Conservation (phyloP, 2,888 invertebrate genomes). For the Caenorhabditis macrosperma region DNA sequence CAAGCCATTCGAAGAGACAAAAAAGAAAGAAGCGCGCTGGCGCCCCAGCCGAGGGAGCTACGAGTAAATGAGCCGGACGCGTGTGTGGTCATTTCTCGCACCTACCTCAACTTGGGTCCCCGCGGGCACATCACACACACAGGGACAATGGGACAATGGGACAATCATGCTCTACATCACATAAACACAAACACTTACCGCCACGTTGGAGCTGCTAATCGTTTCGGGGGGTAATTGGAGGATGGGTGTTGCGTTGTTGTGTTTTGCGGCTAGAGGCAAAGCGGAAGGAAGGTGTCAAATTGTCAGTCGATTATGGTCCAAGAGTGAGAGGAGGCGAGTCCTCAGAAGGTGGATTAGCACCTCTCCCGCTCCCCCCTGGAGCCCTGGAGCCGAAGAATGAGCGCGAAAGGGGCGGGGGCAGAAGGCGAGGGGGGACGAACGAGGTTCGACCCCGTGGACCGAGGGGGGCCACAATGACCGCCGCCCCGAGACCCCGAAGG, state of each 20-base stretch:
- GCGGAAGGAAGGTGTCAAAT: conserved; percentile 52
- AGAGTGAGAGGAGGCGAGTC: not conserved
- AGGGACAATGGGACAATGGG: too few species aligned
- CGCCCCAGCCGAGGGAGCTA: conserved; percentile 31
- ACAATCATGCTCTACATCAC: too few species aligned
- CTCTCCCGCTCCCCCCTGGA: not conserved
- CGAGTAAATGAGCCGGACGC: conserved; percentile 33
- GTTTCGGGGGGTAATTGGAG: not conserved
- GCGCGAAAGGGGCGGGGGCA: not conserved
- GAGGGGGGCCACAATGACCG: too few species aligned
- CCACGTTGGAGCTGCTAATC: conserved; percentile 16
- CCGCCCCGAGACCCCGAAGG: too few species aligned
- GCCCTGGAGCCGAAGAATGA: not conserved
- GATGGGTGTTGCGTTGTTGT: not conserved
- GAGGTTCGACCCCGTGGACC: too few species aligned
- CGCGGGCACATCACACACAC: not conserved
- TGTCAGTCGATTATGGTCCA: conserved; percentile 24
- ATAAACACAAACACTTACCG: conserved; percentile 33
- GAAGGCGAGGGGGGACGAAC: not conserved
- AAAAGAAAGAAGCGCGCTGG: not conserved
- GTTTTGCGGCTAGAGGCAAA: conserved; percentile 12
- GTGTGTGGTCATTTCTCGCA: conserved; percentile 46
- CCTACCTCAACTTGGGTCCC: conserved; percentile 51
- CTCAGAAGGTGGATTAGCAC: too few species aligned
- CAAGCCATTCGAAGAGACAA: too few species aligned